Percentiles rank a stretch among this genome's conserved stretches.
Conservation (phyloP, 2,797 vertebrate species). For the Acanthopagrus latus region DNA sequence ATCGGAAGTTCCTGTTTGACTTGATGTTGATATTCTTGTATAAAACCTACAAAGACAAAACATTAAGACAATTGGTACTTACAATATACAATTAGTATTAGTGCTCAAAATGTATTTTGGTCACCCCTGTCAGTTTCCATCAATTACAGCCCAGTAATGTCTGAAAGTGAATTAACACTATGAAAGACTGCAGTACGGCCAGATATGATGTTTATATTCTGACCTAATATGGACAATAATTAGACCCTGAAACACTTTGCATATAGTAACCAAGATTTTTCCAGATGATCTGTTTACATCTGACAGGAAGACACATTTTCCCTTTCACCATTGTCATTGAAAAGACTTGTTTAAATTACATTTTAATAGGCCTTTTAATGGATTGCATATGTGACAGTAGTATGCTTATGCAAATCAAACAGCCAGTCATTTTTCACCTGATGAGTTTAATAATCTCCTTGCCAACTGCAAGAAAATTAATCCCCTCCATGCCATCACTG, state of each 20-base stretch:
- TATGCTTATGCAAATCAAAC: neutral
- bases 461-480: conserved; percentile 2
- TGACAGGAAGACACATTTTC: neutral
- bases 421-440: neutral
- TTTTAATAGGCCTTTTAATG: conserved; percentile 2
- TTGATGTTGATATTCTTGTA: neutral
- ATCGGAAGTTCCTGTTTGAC: neutral
- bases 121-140: no score
- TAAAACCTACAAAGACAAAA: neutral
- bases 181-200: neutral
- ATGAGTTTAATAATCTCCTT: conserved; percentile 35
- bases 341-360: conserved; percentile 12
- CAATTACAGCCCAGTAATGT: neutral
- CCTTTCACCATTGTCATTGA: neutral
- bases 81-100: neutral
- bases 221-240: neutral
- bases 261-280: neutral
- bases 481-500: neutral
- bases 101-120: neutral
- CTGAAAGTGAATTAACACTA: neutral
- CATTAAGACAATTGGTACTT: neutral
- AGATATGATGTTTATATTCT: neutral
- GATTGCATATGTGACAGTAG: conserved; percentile 4
- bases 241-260: neutral
- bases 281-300: neutral